Conservation (phyloP, 2,888 invertebrate species). For the Leptopilina myrica region DNA sequence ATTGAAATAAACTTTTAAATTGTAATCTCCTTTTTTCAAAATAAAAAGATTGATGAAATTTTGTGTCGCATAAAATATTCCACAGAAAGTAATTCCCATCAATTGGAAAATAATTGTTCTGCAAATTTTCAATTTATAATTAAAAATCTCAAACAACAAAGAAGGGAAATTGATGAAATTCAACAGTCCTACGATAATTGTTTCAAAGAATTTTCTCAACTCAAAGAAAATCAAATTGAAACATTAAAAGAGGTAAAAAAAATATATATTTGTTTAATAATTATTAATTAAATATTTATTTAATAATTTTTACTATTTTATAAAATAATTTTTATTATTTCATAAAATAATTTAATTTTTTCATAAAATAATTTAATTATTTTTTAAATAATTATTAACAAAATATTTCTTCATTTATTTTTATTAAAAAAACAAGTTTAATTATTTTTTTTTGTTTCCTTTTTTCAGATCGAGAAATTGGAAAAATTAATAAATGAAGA, state of each 20-base stretch:
- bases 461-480: slow-evolving; percentile 44
- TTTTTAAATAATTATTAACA: no score
- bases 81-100: background rate
- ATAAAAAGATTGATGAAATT: background rate
- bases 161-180: slow-evolving; percentile 51
- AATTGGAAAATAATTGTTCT: slow-evolving; percentile 18
- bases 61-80: background rate
- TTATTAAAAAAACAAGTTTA: no score
- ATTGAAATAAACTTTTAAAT: background rate
- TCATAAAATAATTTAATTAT: no score
- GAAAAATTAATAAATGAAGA: slow-evolving; percentile 21
- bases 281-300: no score
- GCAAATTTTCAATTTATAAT: slow-evolving; percentile 47
- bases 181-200: slow-evolving; percentile 43
- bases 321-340: no score
- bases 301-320: background rate
- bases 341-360: no score
- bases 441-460: no score
- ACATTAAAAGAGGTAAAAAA: background rate
- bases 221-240: slow-evolving; percentile 29
- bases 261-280: background rate
- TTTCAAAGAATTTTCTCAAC: slow-evolving; percentile 42
- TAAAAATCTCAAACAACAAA: slow-evolving; percentile 50
- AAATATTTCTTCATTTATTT: no score
- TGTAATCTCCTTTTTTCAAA: background rate